Base-by-base conservation (phyloP, 2,797 vertebrate species). In the Dicrostonyx torquatus region DNA sequence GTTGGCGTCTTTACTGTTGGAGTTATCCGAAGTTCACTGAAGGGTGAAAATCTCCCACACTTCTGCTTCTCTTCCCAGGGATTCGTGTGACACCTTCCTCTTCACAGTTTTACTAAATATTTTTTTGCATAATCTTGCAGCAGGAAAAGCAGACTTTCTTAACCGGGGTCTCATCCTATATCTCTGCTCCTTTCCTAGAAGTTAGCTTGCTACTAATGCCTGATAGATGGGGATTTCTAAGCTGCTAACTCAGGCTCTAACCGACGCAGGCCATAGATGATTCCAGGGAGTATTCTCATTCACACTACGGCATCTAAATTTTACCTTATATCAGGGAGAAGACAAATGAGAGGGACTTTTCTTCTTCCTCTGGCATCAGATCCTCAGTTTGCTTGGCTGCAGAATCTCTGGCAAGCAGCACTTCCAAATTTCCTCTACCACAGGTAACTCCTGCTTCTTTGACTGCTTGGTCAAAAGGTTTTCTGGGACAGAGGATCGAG, bases 181-280 rank as follows among this genome's bases (percentile, higher is more conserved):
- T 4, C 14, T 79, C 50, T 53, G 22, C 26, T 34, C 45, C 20
- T 72, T 76, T 26, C 29, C 45, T 37, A 86, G 34, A 73, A 45
- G 29, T n/a, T 48, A 37, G 22, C 20, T 40, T 80, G 77, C 37
- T 77, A 10, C 50, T 17, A 4, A 15, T 34, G 13, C 31, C 18
- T 64, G 15, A 53, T 76, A 66, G 34, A 80, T 22, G 6, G 31
- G 6, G 3, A 1, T 11, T 3, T 58, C 78, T 43, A 31, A 31
- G 29, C 37, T 18, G 24, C 31, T 31, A 5, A 43, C 37, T 29
- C 34, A 87, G 68, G 26, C 34, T 88, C 43, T 77, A 11, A 55
- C 2, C 3, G 15, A 22, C 7, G 34, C 31, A 48, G n/a, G 3
- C 1, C 6, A 11, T 12, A 53, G 4, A 24, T 17, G 11, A 31